Conservation (phyloP, 2,888 invertebrate genomes). For the Allygus modestus region DNA sequence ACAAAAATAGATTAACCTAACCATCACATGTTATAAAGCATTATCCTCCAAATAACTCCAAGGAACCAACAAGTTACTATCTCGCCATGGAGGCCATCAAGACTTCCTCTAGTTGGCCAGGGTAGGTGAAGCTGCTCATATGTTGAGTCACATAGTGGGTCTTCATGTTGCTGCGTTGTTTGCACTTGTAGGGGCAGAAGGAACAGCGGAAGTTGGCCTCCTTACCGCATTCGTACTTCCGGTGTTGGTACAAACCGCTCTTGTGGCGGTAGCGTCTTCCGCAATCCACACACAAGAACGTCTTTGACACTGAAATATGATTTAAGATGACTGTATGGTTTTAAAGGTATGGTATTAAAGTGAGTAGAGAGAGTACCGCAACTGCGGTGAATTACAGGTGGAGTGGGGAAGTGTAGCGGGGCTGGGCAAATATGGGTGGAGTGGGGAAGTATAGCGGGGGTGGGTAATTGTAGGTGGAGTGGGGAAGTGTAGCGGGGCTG, state of each 20-base stretch:
- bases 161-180: constrained; percentile 71
- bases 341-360: too few relatives aligned
- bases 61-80: too few relatives aligned
- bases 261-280: constrained; percentile 69
- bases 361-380: too few relatives aligned
- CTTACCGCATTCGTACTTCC: constrained; percentile 75
- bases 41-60: too few relatives aligned
- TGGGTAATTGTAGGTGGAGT: too few relatives aligned
- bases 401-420: too few relatives aligned
- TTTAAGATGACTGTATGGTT: neutral
- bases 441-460: too few relatives aligned
- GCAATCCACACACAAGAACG: constrained; percentile 69
- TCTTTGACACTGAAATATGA: constrained; percentile 1
- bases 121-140: neutral
- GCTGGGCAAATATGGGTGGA: too few relatives aligned
- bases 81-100: neutral
- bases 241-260: constrained; percentile 68
- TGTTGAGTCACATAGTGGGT: constrained; percentile 17
- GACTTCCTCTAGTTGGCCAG: neutral
- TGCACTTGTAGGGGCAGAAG: constrained; percentile 73
- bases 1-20: too few relatives aligned
- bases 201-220: constrained; percentile 75
- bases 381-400: too few relatives aligned
- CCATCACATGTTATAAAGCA: too few relatives aligned
- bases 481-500: too few relatives aligned